Evolutionary conservation across 92 coral and sea anemone species (phyloP).

Genomic region (Umimayanthus chanpuru): DNA sequence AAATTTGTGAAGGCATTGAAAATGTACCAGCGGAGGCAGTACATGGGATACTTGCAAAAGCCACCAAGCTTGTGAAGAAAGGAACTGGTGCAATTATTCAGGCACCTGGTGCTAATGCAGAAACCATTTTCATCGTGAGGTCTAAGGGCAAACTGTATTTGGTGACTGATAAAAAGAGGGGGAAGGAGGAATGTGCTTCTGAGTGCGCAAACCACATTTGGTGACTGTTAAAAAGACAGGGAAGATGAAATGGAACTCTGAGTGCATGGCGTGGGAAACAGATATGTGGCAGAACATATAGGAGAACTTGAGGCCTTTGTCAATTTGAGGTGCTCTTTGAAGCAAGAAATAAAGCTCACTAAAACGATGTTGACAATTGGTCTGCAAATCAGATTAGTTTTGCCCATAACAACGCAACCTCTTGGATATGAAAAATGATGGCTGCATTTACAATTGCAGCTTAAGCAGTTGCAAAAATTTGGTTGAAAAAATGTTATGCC

Average conservation of each 20-base stretch:
- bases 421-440: no score
- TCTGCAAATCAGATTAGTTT: no score
- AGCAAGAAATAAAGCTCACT: constrained; percentile 38
- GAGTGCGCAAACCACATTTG: constrained; percentile 34
- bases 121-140: constrained; percentile 39
- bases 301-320: constrained; percentile 43
- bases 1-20: constrained; percentile 29
- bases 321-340: constrained; percentile 28
- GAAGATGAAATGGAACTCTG: background rate
- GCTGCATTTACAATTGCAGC: no score
- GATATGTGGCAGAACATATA: constrained; percentile 42
- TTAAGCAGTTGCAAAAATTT: no score
- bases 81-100: constrained; percentile 35
- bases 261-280: constrained; percentile 30
- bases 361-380: constrained; percentile 26
- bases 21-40: constrained; percentile 49
- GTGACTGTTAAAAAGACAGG: constrained; percentile 1
- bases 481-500: no score
- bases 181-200: background rate
- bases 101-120: constrained; percentile 37
- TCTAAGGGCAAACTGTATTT: constrained; percentile 33
- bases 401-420: no score
- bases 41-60: constrained; percentile 43
- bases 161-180: constrained; percentile 10
- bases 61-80: constrained; percentile 41